Percentiles rank a stretch among this genome's conserved stretches.
Conservation (phyloP, 2,797 vertebrate species). For the Danio tinwini region DNA sequence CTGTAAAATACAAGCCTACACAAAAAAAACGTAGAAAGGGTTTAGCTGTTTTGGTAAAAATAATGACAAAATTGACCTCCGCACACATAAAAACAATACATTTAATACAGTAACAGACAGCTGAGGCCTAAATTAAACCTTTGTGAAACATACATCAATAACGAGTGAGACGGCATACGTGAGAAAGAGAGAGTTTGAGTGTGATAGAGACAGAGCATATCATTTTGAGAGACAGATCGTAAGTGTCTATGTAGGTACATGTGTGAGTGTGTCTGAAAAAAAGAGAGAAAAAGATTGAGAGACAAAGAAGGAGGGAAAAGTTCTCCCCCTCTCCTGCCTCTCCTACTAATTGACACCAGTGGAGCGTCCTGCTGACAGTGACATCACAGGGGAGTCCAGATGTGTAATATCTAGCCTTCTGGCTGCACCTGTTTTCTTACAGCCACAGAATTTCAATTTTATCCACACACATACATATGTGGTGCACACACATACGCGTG, state of each 20-base stretch:
- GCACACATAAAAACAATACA: neutral
- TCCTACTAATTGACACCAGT: slow-evolving; percentile 65
- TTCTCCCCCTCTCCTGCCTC: slow-evolving; percentile 38
- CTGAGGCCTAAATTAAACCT: slow-evolving; percentile 15
- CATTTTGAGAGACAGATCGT: slow-evolving; percentile 26
- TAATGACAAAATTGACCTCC: neutral
- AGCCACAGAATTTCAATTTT: slow-evolving; percentile 59
- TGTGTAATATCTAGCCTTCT: slow-evolving; percentile 62
- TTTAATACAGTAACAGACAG: slow-evolving; percentile 12
- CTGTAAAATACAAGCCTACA: too few species aligned
- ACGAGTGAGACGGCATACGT: slow-evolving; percentile 16
- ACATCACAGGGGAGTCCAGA: slow-evolving; percentile 64
- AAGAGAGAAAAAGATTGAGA: slow-evolving; percentile 23
- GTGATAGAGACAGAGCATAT: slow-evolving; percentile 24
- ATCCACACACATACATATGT: slow-evolving; percentile 28
- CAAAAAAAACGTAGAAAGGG: too few species aligned
- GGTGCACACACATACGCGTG: neutral
- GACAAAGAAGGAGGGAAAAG: slow-evolving; percentile 45
- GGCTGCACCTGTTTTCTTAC: slow-evolving; percentile 65
- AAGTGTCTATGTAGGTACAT: slow-evolving; percentile 31
- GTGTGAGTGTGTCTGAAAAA: slow-evolving; percentile 29
- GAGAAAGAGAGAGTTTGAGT: slow-evolving; percentile 34
- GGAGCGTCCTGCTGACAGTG: slow-evolving; percentile 59
- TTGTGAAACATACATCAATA: slow-evolving; percentile 16
- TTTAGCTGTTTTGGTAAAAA: too few species aligned